phyloP scores from a whole-genome alignment of 2,888 invertebrate genomes.

The Strigamia crassipes region DNA sequence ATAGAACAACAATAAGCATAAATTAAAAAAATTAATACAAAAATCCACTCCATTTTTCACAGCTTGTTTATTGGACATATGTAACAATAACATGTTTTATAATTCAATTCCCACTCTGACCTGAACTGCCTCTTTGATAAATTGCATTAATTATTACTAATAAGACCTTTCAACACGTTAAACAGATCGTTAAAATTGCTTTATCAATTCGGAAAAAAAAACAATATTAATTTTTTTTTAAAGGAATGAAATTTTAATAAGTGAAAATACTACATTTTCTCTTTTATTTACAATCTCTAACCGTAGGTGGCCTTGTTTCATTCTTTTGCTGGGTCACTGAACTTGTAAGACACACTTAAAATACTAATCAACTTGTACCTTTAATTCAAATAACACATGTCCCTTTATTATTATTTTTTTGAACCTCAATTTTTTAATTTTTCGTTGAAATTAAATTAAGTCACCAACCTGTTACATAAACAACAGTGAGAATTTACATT shows the following conservation, averaged over 20 bases:
- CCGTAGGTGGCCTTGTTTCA: conserved; percentile 18
- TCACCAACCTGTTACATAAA: no score
- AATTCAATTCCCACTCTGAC: not conserved
- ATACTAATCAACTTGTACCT: conserved; percentile 26
- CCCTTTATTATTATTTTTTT: not conserved
- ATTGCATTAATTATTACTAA: not conserved
- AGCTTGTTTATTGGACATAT: not conserved
- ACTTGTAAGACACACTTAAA: not conserved
- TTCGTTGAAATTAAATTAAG: no score
- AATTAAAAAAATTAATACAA: not conserved
- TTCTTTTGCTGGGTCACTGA: conserved; percentile 1
- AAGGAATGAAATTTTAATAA: not conserved
- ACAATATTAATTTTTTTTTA: not conserved
- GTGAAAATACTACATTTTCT: not conserved
- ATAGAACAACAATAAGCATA: not conserved
- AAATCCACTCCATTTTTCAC: not conserved
- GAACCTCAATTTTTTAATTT: not conserved
- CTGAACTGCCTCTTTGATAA: not conserved
- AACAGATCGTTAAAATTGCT: not conserved
- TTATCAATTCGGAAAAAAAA: not conserved
- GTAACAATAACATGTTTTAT: not conserved
- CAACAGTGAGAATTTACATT: not conserved
- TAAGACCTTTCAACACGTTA: not conserved
- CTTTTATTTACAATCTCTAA: not conserved
- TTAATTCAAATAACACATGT: not conserved